phyloP scores from a whole-genome alignment of 2,113 vertebrate species.

The Grallaria varia region DNA sequence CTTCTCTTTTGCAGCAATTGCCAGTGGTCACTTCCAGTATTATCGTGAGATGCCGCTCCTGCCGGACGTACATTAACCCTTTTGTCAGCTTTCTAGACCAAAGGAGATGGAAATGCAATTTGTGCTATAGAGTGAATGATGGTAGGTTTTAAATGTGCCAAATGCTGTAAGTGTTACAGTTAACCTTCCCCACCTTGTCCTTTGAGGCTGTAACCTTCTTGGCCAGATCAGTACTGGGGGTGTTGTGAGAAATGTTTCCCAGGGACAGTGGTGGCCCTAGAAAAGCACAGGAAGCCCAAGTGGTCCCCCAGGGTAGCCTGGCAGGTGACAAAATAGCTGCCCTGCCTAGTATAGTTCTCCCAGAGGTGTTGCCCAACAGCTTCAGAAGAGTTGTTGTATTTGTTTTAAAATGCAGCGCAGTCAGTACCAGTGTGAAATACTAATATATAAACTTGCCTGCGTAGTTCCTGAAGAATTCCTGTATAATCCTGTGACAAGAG shows the following conservation, averaged over 20 bases:
- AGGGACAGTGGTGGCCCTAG: not conserved
- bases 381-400: not conserved
- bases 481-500: slow-evolving; percentile 95
- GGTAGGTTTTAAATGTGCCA: slow-evolving; percentile 72
- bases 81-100: slow-evolving; percentile 95
- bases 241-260: not conserved
- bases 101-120: slow-evolving; percentile 95
- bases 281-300: not conserved
- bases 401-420: not conserved
- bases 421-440: not conserved
- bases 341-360: not conserved
- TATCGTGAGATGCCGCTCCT: slow-evolving; percentile 96
- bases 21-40: slow-evolving; percentile 96
- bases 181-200: not conserved
- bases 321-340: not conserved
- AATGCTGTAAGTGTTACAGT: not conserved
- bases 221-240: not conserved
- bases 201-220: not conserved
- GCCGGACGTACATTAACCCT: slow-evolving; percentile 96
- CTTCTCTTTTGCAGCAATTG: slow-evolving; percentile 81
- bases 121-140: slow-evolving; percentile 95
- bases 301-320: not conserved
- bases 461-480: slow-evolving; percentile 97
- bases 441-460: not conserved
- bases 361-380: not conserved